Base-by-base conservation (phyloP, 2,888 invertebrate genomes). In the Clitarchus hookeri region DNA sequence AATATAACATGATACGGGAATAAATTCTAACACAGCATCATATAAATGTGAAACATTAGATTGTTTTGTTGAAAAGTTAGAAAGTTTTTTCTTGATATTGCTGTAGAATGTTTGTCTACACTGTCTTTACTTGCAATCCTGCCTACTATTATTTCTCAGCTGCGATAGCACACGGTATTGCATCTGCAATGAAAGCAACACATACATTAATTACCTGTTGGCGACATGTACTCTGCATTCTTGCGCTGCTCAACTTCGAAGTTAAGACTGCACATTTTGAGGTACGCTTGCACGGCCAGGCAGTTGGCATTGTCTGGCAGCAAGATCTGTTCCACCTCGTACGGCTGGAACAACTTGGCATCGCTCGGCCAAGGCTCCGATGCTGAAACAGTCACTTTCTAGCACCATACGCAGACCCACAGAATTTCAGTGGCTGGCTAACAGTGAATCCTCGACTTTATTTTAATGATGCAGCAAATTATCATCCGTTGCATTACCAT, bases 161-260 rank as follows among this genome's bases (percentile, higher is more conserved):
- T 36, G 36, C 4, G 36, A 36, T 36, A 36, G 36, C 4, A 4
- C 36, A 36, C 2, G 36, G 4, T 36, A 36, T 36, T 36, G 36
- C 4, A 36, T 36, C 36, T 36, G 1, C 36, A 36, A 53, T 8
- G 53, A 53, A 53, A 65, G 65, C 16, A 23, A 65, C n/a, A 65
- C 6, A 8, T 23, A 65, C 65, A 19, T 89, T 90, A 93, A 19
- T 89, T 90, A 93, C 94, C 93, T 9, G 97, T 96, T 0, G 99
- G 99, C 0, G 99, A 98, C 97, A 99, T 99, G 90, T 96, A 96
- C 90, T 99, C 98, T 0, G 99, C 98, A 92, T 99, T 99, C 89
- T 96, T 94, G 88, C 96, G 93, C 89, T 96, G 95, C 88, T 97
- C 96, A 9, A 98, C 94, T 89, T 94, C 93, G 91, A 96, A 98